Conservation (phyloP, 2,888 invertebrate species). For the Synergus japonicus region DNA sequence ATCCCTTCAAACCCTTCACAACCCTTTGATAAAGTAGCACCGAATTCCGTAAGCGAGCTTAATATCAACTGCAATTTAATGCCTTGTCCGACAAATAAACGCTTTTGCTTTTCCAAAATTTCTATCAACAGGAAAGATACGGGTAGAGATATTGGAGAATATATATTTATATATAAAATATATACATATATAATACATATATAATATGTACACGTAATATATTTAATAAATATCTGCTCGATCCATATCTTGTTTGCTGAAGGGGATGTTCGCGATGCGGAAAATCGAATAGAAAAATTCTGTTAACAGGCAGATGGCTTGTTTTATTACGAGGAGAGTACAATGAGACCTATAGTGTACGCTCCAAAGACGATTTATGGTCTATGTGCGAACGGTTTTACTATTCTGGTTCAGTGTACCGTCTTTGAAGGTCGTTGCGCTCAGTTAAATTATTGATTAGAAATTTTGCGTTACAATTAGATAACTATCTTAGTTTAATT, state of each 20-base stretch:
- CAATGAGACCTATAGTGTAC: slow-evolving; percentile 19
- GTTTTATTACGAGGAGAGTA: slow-evolving; percentile 36
- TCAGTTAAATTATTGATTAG: slow-evolving; percentile 36
- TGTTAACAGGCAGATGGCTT: slow-evolving; percentile 37
- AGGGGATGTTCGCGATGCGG: slow-evolving; percentile 28
- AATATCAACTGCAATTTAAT: slow-evolving; percentile 64
- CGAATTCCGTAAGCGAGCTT: slow-evolving; percentile 57
- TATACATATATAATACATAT: background rate
- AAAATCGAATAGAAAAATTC: slow-evolving; percentile 39
- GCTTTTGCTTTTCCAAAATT: slow-evolving; percentile 55
- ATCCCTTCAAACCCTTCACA: background rate
- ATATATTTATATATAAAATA: slow-evolving; percentile 9
- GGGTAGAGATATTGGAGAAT: background rate
- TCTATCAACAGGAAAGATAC: slow-evolving; percentile 30
- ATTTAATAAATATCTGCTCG: slow-evolving; percentile 16
- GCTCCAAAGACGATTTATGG: slow-evolving; percentile 28
- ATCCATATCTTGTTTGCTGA: slow-evolving; percentile 32
- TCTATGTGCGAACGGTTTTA: slow-evolving; percentile 24
- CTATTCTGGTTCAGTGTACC: slow-evolving; percentile 10
- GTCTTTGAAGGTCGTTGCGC: slow-evolving; percentile 37
- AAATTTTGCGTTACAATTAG: background rate
- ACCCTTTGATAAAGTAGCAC: slow-evolving; percentile 27
- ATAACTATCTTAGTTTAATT: background rate
- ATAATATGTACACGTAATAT: background rate
- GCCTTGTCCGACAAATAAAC: slow-evolving; percentile 58